Conservation (phyloP, 2,113 vertebrate genomes). For the Ammodramus savannarum region DNA sequence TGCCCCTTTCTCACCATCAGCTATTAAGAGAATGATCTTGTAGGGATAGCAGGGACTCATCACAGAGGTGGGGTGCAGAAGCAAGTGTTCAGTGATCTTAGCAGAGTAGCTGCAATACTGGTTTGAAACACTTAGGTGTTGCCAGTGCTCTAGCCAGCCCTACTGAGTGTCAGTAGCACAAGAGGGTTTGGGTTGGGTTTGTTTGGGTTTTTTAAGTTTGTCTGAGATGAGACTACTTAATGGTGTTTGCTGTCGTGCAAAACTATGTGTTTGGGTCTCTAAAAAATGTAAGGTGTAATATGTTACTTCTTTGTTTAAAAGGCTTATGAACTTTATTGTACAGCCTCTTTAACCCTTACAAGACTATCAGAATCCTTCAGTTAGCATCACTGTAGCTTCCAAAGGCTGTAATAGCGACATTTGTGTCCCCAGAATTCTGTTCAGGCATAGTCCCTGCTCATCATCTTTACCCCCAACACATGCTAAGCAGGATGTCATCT, state of each 20-base stretch:
- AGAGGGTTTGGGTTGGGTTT: neutral
- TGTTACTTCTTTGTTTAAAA: neutral
- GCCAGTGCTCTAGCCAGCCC: neutral
- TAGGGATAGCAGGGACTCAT: neutral
- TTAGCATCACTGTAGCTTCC: neutral
- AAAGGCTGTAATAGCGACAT: accelerated
- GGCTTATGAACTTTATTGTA: neutral
- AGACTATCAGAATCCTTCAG: neutral
- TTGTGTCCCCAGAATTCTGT: neutral
- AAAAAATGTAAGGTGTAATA: neutral
- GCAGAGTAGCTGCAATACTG: neutral
- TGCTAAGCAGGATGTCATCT: neutral
- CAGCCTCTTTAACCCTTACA: neutral
- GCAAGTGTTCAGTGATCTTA: neutral
- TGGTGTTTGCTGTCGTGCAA: neutral
- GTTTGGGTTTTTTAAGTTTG: neutral
- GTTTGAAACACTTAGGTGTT: neutral
- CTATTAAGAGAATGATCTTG: neutral
- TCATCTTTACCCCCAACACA: neutral
- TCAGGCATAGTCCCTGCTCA: neutral
- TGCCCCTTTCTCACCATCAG: neutral
- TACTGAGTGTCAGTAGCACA: neutral
- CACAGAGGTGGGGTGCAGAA: neutral
- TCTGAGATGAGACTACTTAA: neutral
- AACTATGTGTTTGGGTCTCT: neutral